phyloP scores from a whole-genome alignment of 2,797 vertebrate species.

The Crypturellus tataupa region DNA sequence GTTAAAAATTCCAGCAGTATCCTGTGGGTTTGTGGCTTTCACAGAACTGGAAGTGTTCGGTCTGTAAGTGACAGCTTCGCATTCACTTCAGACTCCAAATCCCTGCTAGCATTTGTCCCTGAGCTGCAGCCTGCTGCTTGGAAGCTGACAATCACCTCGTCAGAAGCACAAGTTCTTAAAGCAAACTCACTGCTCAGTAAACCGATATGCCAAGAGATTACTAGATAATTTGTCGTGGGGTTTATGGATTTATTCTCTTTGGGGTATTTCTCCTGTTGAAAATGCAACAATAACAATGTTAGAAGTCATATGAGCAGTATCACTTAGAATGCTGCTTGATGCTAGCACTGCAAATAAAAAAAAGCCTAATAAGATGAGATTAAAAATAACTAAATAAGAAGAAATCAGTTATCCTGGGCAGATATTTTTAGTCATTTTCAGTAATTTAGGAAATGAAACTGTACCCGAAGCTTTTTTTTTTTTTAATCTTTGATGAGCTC shows the following conservation, averaged over 20 bases:
- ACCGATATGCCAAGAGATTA: not conserved
- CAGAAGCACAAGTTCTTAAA: not conserved
- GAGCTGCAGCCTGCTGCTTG: constrained; percentile 28
- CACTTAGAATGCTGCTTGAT: not conserved
- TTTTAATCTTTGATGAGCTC: not conserved
- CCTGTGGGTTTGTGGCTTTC: not conserved
- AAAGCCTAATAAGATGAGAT: not conserved
- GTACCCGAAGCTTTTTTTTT: not conserved
- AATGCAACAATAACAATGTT: not conserved
- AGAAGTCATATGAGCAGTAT: not conserved
- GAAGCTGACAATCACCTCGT: constrained; percentile 36
- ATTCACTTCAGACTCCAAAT: constrained; percentile 41
- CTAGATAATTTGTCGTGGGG: not conserved
- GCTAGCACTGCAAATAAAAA: constrained; percentile 3
- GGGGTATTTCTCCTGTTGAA: constrained; percentile 3
- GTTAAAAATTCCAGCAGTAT: constrained; percentile 16
- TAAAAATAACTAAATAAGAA: not conserved
- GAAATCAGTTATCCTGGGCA: not conserved
- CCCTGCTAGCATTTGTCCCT: constrained; percentile 31
- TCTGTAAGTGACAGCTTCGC: constrained; percentile 47
- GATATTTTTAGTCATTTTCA: not conserved
- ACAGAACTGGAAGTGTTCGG: constrained; percentile 28
- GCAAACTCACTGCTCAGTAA: constrained; percentile 24
- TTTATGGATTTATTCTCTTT: constrained; percentile 6
- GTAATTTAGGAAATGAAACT: not conserved